Conservation (phyloP, 2,113 vertebrate species). For the Candoia aspera region DNA sequence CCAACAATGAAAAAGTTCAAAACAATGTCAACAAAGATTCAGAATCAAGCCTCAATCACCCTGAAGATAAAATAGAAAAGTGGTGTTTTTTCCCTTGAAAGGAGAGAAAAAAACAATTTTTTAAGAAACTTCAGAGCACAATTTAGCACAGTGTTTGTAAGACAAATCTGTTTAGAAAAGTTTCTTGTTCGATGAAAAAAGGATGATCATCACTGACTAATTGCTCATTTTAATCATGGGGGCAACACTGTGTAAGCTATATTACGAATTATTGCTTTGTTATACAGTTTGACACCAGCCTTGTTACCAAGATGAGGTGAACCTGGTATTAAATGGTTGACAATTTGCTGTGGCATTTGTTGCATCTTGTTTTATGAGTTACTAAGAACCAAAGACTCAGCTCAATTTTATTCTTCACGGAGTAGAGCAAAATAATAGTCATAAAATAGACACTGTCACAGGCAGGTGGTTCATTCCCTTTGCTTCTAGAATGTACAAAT, state of each 20-base stretch:
- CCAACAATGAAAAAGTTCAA: neutral
- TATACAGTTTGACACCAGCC: neutral
- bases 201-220: neutral
- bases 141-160: neutral
- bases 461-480: constrained; percentile 42
- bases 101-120: neutral
- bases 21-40: neutral
- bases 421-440: constrained; percentile 48
- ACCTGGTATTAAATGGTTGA: constrained; percentile 74
- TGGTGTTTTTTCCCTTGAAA: neutral
- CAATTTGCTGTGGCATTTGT: constrained; percentile 71
- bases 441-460: constrained; percentile 52
- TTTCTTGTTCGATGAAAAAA: neutral
- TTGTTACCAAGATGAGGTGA: constrained; percentile 54
- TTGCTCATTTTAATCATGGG: neutral
- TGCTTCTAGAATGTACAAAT: constrained; percentile 46
- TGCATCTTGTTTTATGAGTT: constrained; percentile 70
- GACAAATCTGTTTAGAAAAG: neutral
- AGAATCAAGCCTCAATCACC: neutral
- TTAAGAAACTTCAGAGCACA: neutral
- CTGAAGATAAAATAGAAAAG: neutral
- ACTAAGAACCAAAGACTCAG: constrained; percentile 53
- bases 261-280: neutral
- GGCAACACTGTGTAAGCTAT: neutral
- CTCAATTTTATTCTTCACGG: constrained; percentile 64